phyloP scores from a whole-genome alignment of 2,113 vertebrate species.

The Lycaon pictus region DNA sequence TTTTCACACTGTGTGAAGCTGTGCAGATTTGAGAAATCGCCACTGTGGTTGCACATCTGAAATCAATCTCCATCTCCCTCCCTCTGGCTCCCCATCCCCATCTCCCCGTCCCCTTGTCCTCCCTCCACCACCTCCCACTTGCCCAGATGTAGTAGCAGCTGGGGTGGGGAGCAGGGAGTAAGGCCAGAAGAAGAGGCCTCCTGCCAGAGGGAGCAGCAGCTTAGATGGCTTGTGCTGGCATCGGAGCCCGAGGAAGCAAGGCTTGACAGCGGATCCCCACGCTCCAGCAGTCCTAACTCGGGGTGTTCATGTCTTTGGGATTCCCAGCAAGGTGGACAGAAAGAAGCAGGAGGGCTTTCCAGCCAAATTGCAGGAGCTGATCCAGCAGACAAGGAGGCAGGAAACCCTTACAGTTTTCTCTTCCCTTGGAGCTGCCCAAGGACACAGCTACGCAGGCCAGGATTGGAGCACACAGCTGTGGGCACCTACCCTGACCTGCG shows the following conservation, averaged over 20 bases:
- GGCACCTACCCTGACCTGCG: neutral
- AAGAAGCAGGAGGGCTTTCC: neutral
- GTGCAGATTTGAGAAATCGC: neutral
- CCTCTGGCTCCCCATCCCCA: no score
- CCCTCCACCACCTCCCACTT: neutral
- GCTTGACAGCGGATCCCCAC: neutral
- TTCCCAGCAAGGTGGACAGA: neutral
- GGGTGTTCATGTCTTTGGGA: neutral
- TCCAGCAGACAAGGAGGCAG: neutral
- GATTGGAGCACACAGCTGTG: neutral
- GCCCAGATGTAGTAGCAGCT: conserved; percentile 65
- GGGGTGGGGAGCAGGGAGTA: conserved; percentile 1
- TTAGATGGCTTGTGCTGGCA: neutral
- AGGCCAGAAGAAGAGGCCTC: conserved; percentile 80
- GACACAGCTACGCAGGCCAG: rapidly evolving
- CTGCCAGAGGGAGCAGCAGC: conserved; percentile 78
- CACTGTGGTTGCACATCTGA: neutral
- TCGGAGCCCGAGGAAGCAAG: neutral
- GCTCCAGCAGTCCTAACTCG: neutral
- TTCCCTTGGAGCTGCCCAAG: neutral
- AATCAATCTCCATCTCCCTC: neutral
- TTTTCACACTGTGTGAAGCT: neutral
- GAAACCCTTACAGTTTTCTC: neutral
- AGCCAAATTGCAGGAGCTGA: neutral
- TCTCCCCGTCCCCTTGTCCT: neutral